phyloP scores from a whole-genome alignment of 2,113 vertebrate genomes.

The Cromileptes altivelis region DNA sequence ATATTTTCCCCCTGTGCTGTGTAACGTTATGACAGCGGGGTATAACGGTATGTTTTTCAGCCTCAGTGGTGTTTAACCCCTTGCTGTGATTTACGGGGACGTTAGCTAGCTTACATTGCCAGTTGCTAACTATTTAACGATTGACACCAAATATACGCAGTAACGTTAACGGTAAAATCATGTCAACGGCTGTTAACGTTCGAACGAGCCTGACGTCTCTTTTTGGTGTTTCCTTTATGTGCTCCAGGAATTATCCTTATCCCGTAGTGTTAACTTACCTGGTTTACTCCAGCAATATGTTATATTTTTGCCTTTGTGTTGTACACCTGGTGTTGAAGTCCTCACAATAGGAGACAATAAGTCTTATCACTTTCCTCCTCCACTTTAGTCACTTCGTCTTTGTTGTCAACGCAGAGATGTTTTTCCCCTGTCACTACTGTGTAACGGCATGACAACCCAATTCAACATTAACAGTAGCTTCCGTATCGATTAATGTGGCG shows the following conservation, averaged over 20 bases:
- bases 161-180: constrained; percentile 16
- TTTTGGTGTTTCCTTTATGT: background rate
- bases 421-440: background rate
- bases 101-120: constrained; percentile 8
- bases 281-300: background rate
- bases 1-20: constrained; percentile 37
- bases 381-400: constrained; percentile 29
- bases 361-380: constrained; percentile 17
- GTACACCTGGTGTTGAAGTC: constrained; percentile 28
- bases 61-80: background rate
- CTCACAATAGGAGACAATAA: background rate
- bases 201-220: constrained; percentile 2
- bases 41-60: background rate
- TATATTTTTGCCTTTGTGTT: background rate
- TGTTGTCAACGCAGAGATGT: constrained; percentile 12
- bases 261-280: background rate
- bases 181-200: constrained; percentile 4
- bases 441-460: background rate
- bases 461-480: background rate
- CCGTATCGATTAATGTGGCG: background rate
- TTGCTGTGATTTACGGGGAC: constrained; percentile 1
- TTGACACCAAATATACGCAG: constrained; percentile 41
- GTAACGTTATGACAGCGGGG: constrained; percentile 35
- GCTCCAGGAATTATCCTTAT: background rate
- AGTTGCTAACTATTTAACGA: constrained; percentile 44